Percentiles rank a stretch among this genome's conserved stretches.
These are phyloP conservation scores for Capitulum mitella DNA, from an alignment of 2,888 invertebrate species.

Conservation along the genomic window DNA sequence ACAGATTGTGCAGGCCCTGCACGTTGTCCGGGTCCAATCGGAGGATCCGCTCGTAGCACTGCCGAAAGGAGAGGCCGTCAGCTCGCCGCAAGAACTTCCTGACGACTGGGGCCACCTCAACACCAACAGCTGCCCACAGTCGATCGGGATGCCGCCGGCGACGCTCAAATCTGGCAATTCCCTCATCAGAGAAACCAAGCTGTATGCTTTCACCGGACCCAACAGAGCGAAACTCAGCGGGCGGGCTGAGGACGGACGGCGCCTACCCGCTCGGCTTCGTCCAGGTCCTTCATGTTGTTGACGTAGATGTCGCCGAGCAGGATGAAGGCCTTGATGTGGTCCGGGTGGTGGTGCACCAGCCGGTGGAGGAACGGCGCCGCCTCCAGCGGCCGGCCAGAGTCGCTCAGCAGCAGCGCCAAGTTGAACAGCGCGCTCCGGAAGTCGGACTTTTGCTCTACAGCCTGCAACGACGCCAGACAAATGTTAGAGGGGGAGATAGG, in stretches of 20 bases:
- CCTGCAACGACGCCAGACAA: too few relatives aligned
- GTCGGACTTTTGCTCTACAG: constrained; percentile 59
- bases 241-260: too few relatives aligned
- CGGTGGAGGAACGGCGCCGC: constrained; percentile 88
- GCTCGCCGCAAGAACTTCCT: too few relatives aligned
- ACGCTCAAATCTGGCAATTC: too few relatives aligned
- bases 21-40: constrained; percentile 82
- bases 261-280: constrained; percentile 85
- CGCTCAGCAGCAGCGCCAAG: constrained; percentile 78
- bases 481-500: too few relatives aligned
- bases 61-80: too few relatives aligned
- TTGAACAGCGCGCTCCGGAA: constrained; percentile 93
- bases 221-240: too few relatives aligned
- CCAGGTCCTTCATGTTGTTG: constrained; percentile 86
- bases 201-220: too few relatives aligned
- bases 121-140: too few relatives aligned
- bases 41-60: constrained; percentile 84
- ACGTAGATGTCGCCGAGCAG: constrained; percentile 92
- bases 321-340: constrained; percentile 89
- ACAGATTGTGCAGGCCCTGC: constrained; percentile 90
- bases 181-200: too few relatives aligned
- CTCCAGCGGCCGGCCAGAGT: constrained; percentile 77
- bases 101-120: too few relatives aligned
- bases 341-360: constrained; percentile 80
- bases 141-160: too few relatives aligned